Evolutionary conservation across 2,113 vertebrate genomes (phyloP).

Genomic region (Malurus alboscapulatus): DNA sequence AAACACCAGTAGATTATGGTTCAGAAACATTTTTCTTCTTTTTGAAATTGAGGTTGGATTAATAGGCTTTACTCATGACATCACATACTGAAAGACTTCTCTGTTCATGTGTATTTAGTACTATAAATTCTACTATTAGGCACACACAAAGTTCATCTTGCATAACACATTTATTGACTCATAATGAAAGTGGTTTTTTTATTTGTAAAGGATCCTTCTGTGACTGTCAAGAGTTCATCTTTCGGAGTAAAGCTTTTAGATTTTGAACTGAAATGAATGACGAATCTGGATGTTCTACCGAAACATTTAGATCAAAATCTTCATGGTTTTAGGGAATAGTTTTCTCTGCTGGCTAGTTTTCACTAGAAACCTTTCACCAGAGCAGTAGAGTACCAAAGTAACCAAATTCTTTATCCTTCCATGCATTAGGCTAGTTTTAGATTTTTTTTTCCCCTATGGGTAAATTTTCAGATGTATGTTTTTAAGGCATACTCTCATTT

Average conservation of each 20-base stretch:
- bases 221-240: background rate
- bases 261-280: background rate
- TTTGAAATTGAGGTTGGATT: conserved; percentile 30
- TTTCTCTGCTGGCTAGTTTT: background rate
- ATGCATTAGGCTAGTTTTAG: background rate
- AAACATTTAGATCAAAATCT: background rate
- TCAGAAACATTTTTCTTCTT: conserved; percentile 24
- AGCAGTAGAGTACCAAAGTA: background rate
- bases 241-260: background rate
- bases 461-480: background rate
- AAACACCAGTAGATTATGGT: conserved; percentile 31
- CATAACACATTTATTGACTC: background rate
- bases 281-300: background rate
- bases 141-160: background rate
- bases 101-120: background rate
- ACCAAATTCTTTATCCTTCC: background rate
- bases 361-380: background rate
- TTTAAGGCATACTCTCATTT: background rate
- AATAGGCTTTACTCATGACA: background rate
- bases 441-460: accelerated
- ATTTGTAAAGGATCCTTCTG: background rate
- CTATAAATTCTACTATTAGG: conserved; percentile 2
- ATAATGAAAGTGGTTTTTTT: background rate
- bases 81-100: conserved; percentile 8
- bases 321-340: background rate